Evolutionary conservation across 1,140 invertebrate species (phyloP), one percentile per base, ranked within the genome.

Genomic region (Magallana gigas): DNA sequence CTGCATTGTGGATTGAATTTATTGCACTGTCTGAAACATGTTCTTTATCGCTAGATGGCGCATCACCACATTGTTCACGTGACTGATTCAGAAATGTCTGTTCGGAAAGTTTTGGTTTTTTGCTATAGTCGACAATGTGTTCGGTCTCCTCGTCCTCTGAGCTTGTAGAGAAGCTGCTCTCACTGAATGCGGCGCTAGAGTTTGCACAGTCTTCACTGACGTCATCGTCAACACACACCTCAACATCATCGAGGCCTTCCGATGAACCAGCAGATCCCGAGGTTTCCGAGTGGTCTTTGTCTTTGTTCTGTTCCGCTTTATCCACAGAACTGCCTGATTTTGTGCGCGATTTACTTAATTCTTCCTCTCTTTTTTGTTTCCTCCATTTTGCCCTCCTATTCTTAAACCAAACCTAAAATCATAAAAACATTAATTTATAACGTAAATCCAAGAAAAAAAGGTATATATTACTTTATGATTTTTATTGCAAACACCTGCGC

Each of bases 361-460:
- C 87, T 92, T 98, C 97, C 92, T 98, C 98, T 4, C 98, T 96
- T 92, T 98, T 98, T 93, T 98, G 98, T 94, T 99, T 99, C 84
- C 98, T 96, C 98, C 98, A 99, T 86, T 90, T 90, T 81, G 88
- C 88, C 57, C 88, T 83, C 60, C 88, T 83, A 48, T 90, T 90
- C 81, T 90, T 88, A 59, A 90, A 90, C 90, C 90, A 90, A 59
- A 90, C 90, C 90, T 90, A 64, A 36, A 83, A 83, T 9, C 23
- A 9, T 12, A 18, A 83, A 76, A 29, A 1, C 68, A 76, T n/a
- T 6, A 29, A 29, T 36, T 29, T 76, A 29, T 76, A 76, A 29
- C 23, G 68, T 76, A 76, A 76, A 29, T 76, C 12, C 11, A 8
- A 76, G 23, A 76, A 29, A 76, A 29, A 71, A 12, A 76, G 14